Conservation (phyloP, 2,113 vertebrate species). For the Donacobius atricapilla region DNA sequence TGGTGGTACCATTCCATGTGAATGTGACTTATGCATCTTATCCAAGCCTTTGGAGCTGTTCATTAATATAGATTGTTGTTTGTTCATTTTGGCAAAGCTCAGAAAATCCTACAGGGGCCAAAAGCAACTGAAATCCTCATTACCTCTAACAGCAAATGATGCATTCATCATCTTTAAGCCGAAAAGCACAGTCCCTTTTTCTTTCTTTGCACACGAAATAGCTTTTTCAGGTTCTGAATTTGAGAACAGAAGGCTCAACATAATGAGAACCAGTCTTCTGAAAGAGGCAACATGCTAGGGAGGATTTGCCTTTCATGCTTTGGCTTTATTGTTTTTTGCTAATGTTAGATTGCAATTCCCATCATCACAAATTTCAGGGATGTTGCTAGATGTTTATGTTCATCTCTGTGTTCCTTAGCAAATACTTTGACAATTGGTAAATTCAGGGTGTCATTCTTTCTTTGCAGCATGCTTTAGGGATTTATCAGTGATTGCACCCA, state of each 20-base stretch:
- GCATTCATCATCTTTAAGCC: neutral
- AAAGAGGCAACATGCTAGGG: neutral
- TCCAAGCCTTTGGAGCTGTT: neutral
- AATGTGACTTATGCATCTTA: constrained; percentile 2
- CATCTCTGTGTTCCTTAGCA: neutral
- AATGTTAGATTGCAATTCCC: neutral
- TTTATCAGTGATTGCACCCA: too few relatives aligned
- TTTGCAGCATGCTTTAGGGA: neutral
- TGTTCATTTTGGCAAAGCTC: neutral
- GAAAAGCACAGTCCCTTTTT: neutral
- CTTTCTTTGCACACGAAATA: neutral
- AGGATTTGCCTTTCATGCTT: neutral
- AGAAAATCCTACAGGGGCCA: constrained; percentile 15
- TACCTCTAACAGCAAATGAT: constrained; percentile 35
- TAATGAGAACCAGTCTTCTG: neutral
- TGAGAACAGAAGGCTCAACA: neutral
- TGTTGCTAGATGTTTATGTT: neutral
- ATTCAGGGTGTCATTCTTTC: neutral
- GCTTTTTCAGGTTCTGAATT: neutral
- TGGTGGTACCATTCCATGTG: neutral
- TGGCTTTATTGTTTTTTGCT: neutral
- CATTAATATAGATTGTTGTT: constrained; percentile 14
- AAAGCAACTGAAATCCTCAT: constrained; percentile 45
- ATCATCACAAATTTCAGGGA: neutral
- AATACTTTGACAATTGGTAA: neutral